Conservation (phyloP, 2,888 invertebrate species). For the Mellilla xanthometata region DNA sequence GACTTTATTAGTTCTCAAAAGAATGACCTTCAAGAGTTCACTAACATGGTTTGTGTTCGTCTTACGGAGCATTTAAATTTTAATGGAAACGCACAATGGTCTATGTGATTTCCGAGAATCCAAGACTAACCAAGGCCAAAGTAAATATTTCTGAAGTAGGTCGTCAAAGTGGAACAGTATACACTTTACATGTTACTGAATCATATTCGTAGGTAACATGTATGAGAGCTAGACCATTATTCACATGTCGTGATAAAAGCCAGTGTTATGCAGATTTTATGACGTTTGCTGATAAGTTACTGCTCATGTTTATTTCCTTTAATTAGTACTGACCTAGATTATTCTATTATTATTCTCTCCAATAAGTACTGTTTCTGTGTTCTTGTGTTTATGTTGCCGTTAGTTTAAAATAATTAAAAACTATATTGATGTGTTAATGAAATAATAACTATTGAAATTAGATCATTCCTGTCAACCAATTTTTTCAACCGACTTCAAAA, state of each 20-base stretch:
- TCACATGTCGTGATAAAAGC: slow-evolving; percentile 18
- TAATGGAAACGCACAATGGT: slow-evolving; percentile 36
- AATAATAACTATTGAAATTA: too few species aligned
- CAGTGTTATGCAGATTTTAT: slow-evolving; percentile 13
- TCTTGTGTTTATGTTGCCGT: too few species aligned
- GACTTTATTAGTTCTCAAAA: too few species aligned
- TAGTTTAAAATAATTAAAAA: too few species aligned
- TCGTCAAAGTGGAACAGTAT: slow-evolving; percentile 51
- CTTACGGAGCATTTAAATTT: slow-evolving; percentile 21
- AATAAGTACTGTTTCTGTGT: too few species aligned
- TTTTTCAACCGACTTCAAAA: too few species aligned
- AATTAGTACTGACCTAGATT: slow-evolving; percentile 3
- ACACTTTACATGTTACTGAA: slow-evolving; percentile 45
- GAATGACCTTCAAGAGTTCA: slow-evolving; percentile 12
- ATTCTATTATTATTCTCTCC: neutral
- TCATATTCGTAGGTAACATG: slow-evolving; percentile 34
- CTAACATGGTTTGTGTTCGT: slow-evolving; percentile 14
- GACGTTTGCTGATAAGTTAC: neutral
- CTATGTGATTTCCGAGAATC: slow-evolving; percentile 50
- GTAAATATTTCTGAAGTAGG: slow-evolving; percentile 60
- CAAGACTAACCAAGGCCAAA: slow-evolving; percentile 49
- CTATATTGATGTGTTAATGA: too few species aligned
- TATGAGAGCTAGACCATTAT: slow-evolving; percentile 6
- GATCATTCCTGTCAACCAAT: too few species aligned
- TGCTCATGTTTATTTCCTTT: slow-evolving; percentile 3